A percentile compares a stretch with the other conserved stretches of the same genome.
These are phyloP conservation scores for Distichodus sexfasciatus DNA, from an alignment of 2,797 vertebrate genomes.

Conservation along the genomic window DNA sequence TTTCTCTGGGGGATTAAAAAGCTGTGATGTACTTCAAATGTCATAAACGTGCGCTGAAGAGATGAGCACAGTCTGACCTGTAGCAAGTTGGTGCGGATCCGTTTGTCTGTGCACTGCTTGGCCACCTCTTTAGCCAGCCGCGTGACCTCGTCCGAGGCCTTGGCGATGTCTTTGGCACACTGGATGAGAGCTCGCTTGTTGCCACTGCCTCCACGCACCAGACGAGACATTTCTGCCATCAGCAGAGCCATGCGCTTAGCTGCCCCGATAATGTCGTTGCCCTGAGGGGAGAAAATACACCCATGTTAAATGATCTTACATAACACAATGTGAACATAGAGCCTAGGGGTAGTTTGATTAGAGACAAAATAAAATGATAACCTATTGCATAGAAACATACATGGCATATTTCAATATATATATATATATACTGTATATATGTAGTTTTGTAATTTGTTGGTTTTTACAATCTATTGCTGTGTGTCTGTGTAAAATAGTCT, in stretches of 20 bases:
- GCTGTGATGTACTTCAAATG: neutral
- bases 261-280: constrained; percentile 97
- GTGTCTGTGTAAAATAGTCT: too few species aligned
- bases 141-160: constrained; percentile 96
- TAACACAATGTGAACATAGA: neutral
- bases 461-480: too few species aligned
- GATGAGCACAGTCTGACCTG: constrained; percentile 75
- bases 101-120: constrained; percentile 98
- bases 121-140: constrained; percentile 96
- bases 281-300: constrained; percentile 70
- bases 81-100: constrained; percentile 94
- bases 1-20: too few species aligned
- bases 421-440: too few species aligned
- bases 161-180: constrained; percentile 98
- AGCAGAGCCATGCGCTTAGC: constrained; percentile 98
- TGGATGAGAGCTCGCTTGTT: constrained; percentile 98
- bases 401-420: too few species aligned
- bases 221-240: constrained; percentile 98
- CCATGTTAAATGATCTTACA: neutral
- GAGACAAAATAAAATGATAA: neutral
- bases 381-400: too few species aligned
- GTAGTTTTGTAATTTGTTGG: too few species aligned
- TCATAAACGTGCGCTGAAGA: neutral
- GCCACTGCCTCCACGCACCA: constrained; percentile 93
- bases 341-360: neutral